Evolutionary conservation across 2,797 vertebrate species (phyloP).

Genomic region (Cichlasoma orientale): DNA sequence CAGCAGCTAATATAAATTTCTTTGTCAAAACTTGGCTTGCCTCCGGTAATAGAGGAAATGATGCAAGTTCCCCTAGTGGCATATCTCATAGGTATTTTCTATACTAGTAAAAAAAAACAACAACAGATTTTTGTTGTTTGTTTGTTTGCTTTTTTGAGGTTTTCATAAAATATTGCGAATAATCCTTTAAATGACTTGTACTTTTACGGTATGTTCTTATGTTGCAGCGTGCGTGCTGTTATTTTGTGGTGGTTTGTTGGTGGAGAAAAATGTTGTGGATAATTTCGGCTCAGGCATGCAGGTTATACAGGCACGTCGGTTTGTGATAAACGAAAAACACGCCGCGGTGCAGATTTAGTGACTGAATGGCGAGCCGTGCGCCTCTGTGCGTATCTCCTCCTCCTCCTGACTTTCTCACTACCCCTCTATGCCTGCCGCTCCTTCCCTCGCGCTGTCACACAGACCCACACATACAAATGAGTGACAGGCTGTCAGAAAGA

Average conservation of each 20-base stretch:
- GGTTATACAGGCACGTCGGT: background rate
- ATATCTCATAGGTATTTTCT: background rate
- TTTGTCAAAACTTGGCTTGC: background rate
- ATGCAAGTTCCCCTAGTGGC: constrained; percentile 44
- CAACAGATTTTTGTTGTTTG: background rate
- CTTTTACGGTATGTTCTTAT: background rate
- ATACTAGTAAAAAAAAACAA: background rate
- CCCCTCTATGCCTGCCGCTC: background rate
- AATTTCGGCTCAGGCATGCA: background rate
- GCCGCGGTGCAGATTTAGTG: constrained; percentile 29
- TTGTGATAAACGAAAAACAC: constrained; percentile 35
- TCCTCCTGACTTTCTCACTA: background rate
- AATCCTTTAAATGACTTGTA: background rate
- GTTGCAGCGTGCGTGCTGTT: background rate
- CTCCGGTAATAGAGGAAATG: constrained; percentile 37
- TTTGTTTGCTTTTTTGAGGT: background rate
- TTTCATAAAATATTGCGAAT: background rate
- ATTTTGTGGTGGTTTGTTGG: background rate
- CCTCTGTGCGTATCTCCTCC: constrained; percentile 33
- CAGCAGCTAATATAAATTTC: background rate
- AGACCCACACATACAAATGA: background rate
- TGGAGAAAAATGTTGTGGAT: background rate
- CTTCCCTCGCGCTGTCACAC: constrained; percentile 12
- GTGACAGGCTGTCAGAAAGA: constrained; percentile 35
- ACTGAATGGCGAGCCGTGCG: constrained; percentile 40